phyloP scores from a whole-genome alignment of 2,113 vertebrate species.

The Hypomesus transpacificus region DNA sequence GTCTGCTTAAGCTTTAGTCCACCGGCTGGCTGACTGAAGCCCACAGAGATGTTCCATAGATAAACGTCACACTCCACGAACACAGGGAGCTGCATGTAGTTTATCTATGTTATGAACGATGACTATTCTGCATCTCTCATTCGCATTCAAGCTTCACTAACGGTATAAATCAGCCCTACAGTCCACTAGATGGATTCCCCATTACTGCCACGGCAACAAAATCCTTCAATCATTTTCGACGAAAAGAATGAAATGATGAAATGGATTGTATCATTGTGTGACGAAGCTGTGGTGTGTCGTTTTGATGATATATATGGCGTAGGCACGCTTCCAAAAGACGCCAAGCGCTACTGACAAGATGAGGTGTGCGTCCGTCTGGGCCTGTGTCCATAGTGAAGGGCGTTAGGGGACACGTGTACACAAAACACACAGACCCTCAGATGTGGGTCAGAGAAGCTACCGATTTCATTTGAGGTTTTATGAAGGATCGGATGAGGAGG shows the following conservation, averaged over 20 bases:
- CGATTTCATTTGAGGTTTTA: conserved; percentile 21
- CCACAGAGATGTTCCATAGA: conserved; percentile 62
- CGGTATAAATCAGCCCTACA: conserved; percentile 71
- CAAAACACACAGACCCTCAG: background rate
- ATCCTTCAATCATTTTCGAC: conserved; percentile 71
- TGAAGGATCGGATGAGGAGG: background rate
- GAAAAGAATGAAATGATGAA: conserved; percentile 53
- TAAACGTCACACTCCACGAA: conserved; percentile 69
- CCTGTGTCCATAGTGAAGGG: conserved; percentile 56
- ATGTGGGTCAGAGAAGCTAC: background rate
- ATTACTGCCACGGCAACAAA: conserved; percentile 56
- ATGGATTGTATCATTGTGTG: conserved; percentile 77
- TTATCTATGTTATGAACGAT: conserved; percentile 68
- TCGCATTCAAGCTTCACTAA: conserved; percentile 64
- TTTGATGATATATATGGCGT: conserved; percentile 63
- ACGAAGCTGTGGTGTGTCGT: conserved; percentile 63
- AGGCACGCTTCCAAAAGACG: conserved; percentile 52
- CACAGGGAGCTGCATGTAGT: conserved; percentile 61
- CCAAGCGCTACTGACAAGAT: conserved; percentile 54
- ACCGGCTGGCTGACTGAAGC: conserved; percentile 51
- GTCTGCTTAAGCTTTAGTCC: conserved; percentile 23
- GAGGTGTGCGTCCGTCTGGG: conserved; percentile 52
- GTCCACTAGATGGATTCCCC: conserved; percentile 62
- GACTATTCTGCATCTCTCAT: conserved; percentile 71
- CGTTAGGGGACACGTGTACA: conserved; percentile 29